Percentiles rank a stretch among this genome's conserved stretches.
Evolutionary conservation across 53 echinoderm and acorn worm genomes (phyloP).

Genomic region (Stichopus horrens): DNA sequence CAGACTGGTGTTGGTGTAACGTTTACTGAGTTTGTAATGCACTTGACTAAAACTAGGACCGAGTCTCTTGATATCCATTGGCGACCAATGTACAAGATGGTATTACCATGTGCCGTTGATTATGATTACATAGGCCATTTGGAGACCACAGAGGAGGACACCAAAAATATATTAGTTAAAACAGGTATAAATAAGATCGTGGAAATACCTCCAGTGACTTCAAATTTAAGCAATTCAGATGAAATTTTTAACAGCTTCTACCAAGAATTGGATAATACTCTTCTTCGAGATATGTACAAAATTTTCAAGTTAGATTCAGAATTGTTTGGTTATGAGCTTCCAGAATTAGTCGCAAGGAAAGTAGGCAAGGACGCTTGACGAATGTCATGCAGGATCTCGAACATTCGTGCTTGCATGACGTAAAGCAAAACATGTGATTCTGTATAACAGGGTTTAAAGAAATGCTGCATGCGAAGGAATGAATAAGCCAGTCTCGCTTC

Average conservation of each 20-base stretch:
- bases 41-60: constrained; percentile 35
- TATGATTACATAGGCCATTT: constrained; percentile 74
- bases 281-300: constrained; percentile 54
- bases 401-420: no score
- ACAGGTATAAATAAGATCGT: constrained; percentile 60
- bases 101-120: constrained; percentile 59
- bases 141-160: constrained; percentile 62
- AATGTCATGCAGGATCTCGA: no score
- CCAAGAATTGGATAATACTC: constrained; percentile 35
- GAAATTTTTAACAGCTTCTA: constrained; percentile 56
- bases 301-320: constrained; percentile 57
- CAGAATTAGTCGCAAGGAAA: constrained; percentile 18
- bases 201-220: constrained; percentile 41
- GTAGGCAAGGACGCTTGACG: neutral
- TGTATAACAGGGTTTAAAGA: no score
- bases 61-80: constrained; percentile 64
- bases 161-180: constrained; percentile 56
- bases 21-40: constrained; percentile 65
- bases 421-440: no score
- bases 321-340: constrained; percentile 65
- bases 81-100: constrained; percentile 67
- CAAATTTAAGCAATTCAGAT: constrained; percentile 55
- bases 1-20: constrained; percentile 54
- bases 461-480: no score
- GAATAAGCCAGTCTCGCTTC: no score